Conservation (phyloP, 2,113 vertebrate genomes). For the Platichthys flesus region DNA sequence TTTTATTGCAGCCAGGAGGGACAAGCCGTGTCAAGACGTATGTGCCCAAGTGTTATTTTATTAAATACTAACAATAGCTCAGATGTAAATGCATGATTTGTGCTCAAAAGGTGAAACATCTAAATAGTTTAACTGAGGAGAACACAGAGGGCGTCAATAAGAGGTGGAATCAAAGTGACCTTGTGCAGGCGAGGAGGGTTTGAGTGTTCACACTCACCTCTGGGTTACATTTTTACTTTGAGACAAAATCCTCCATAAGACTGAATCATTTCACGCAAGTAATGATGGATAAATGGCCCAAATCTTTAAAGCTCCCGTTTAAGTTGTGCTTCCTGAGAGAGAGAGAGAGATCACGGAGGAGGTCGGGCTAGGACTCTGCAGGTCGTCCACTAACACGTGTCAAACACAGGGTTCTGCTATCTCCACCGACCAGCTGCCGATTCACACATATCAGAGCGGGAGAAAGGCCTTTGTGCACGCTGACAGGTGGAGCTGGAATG, state of each 20-base stretch:
- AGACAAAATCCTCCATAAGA: too few relatives aligned
- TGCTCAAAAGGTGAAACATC: too few relatives aligned
- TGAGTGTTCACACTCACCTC: too few relatives aligned
- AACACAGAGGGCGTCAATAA: too few relatives aligned
- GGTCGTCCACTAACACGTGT: conserved; percentile 55
- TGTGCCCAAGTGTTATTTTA: neutral
- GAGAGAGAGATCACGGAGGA: conserved; percentile 14
- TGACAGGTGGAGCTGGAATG: conserved; percentile 69
- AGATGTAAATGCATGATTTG: too few relatives aligned
- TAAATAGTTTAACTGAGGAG: too few relatives aligned
- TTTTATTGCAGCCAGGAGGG: neutral
- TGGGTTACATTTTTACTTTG: too few relatives aligned
- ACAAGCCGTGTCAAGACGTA: neutral
- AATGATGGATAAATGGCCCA: too few relatives aligned
- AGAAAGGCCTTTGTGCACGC: conserved; percentile 54
- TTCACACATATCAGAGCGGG: conserved; percentile 49
- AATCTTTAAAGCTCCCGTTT: conserved; percentile 1
- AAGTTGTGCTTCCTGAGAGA: conserved; percentile 22
- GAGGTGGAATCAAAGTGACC: too few relatives aligned
- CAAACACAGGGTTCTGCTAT: conserved; percentile 52
- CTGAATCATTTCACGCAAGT: too few relatives aligned
- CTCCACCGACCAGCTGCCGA: conserved; percentile 57
- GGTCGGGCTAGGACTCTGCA: conserved; percentile 45
- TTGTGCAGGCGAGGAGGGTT: too few relatives aligned
- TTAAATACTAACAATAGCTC: too few relatives aligned